Conservation (phyloP, 2,888 invertebrate genomes). For the Tinea pellionella region DNA sequence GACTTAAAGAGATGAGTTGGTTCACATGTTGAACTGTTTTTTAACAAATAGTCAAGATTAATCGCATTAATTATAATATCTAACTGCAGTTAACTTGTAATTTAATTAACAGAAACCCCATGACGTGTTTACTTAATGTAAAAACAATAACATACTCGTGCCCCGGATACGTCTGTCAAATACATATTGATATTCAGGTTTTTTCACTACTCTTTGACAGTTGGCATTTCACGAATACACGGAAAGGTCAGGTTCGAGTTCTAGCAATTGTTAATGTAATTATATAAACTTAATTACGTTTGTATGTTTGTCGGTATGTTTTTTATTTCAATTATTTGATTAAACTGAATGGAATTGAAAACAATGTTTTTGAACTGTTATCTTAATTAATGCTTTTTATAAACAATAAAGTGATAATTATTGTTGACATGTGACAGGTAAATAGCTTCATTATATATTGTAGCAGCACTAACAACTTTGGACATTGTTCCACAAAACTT, state of each 20-base stretch:
- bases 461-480: too few relatives aligned
- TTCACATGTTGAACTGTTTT: too few relatives aligned
- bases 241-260: conserved; percentile 36
- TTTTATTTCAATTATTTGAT: not conserved
- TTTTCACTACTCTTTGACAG: conserved; percentile 26
- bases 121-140: not conserved
- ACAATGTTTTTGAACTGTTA: not conserved
- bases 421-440: not conserved
- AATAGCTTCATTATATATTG: not conserved
- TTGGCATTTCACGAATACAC: conserved; percentile 48
- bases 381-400: not conserved
- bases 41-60: too few relatives aligned
- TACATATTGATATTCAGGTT: not conserved
- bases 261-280: conserved; percentile 28
- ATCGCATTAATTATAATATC: not conserved
- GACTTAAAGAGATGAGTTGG: too few relatives aligned
- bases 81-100: not conserved
- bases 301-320: conserved; percentile 2
- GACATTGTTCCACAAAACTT: too few relatives aligned
- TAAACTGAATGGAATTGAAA: not conserved
- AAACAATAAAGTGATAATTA: not conserved
- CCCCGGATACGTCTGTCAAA: not conserved
- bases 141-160: not conserved
- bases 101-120: not conserved
- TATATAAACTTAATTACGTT: conserved; percentile 45